These are phyloP conservation scores for Panulirus ornatus DNA, from an alignment of 1,140 invertebrate species.

Conservation along the genomic window DNA sequence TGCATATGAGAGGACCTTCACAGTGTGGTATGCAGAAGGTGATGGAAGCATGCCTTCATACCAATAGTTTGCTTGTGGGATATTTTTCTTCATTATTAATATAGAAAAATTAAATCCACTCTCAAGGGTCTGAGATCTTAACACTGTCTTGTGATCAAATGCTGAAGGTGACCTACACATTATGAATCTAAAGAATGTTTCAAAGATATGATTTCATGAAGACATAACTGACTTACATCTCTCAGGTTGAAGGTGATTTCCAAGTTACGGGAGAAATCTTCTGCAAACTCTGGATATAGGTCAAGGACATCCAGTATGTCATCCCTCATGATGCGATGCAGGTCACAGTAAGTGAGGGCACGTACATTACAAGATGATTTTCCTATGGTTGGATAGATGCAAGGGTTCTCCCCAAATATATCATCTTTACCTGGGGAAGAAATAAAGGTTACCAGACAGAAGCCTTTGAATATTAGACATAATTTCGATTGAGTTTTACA, in stretches of 20 bases:
- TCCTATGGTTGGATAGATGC: slow-evolving; percentile 93
- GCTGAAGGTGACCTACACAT: no score
- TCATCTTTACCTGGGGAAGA: slow-evolving; percentile 93
- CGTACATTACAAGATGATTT: slow-evolving; percentile 98
- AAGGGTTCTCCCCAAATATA: slow-evolving; percentile 99
- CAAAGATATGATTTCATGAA: not conserved
- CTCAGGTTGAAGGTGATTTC: slow-evolving; percentile 97
- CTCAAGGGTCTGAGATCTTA: no score
- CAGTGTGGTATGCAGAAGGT: no score
- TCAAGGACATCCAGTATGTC: slow-evolving; percentile 98
- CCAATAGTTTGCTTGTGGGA: no score
- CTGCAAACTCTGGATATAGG: slow-evolving; percentile 97
- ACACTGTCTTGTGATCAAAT: no score
- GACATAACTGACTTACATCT: slow-evolving; percentile 88
- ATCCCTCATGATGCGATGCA: slow-evolving; percentile 97
- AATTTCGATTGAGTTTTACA: no score
- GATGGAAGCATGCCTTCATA: no score
- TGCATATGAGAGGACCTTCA: no score
- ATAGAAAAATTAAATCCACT: no score
- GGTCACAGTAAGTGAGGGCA: slow-evolving; percentile 98
- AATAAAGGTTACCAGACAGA: not conserved
- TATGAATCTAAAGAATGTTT: slow-evolving; percentile 18
- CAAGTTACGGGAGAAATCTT: slow-evolving; percentile 94
- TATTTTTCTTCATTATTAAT: no score
- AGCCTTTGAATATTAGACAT: not conserved